These are phyloP conservation scores for Ascaphus truei DNA, from an alignment of 2,113 vertebrate species.

Conservation along the genomic window DNA sequence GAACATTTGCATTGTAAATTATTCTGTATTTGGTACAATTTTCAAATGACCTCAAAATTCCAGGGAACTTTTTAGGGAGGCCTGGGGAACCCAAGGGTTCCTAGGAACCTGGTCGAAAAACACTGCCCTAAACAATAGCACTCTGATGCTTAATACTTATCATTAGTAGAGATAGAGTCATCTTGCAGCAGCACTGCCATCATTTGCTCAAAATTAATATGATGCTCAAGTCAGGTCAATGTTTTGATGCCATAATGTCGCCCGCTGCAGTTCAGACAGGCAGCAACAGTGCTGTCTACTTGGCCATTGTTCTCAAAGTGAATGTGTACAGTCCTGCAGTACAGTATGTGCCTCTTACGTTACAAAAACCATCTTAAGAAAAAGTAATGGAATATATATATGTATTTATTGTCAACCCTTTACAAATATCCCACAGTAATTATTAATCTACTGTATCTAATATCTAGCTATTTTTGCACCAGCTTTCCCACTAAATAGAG, in stretches of 20 bases:
- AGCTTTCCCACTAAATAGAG: conserved; percentile 37
- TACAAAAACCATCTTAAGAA: not conserved
- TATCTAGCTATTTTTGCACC: conserved; percentile 40
- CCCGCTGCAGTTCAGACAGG: not conserved
- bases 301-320: too few relatives aligned
- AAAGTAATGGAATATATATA: not conserved
- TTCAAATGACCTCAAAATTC: too few relatives aligned
- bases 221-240: not conserved
- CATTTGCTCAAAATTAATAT: not conserved
- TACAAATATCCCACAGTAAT: not conserved
- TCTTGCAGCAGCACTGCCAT: too few relatives aligned
- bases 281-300: not conserved
- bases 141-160: not conserved
- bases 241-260: not conserved
- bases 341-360: too few relatives aligned
- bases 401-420: not conserved
- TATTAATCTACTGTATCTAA: not conserved
- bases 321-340: too few relatives aligned
- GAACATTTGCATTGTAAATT: too few relatives aligned
- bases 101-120: too few relatives aligned
- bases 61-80: too few relatives aligned
- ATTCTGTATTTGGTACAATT: too few relatives aligned
- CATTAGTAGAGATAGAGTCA: not conserved
- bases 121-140: too few relatives aligned
- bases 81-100: too few relatives aligned